Conservation (phyloP, 2,797 vertebrate genomes). For the Gymnocypris eckloni region DNA sequence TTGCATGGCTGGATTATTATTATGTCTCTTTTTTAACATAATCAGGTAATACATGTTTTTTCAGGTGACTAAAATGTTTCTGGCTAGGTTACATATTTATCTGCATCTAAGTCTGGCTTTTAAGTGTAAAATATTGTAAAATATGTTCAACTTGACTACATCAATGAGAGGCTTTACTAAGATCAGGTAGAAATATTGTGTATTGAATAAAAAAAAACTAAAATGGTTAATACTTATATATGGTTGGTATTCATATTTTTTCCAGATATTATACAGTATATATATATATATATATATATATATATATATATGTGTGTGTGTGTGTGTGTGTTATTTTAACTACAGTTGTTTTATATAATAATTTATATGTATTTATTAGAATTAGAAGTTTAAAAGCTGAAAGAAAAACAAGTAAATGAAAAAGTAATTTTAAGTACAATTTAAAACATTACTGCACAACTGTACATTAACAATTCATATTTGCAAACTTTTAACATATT, state of each 20-base stretch:
- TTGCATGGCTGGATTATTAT: constrained; percentile 67
- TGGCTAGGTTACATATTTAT: neutral
- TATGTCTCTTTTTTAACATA: constrained; percentile 46
- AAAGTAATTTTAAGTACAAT: neutral
- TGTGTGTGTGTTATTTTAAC: too few relatives aligned
- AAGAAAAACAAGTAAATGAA: neutral
- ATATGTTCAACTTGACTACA: neutral
- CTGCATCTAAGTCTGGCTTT: neutral
- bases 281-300: too few relatives aligned
- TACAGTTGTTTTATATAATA: neutral
- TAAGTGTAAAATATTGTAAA: neutral
- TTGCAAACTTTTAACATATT: neutral
- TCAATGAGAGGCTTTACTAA: neutral
- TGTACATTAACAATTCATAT: neutral
- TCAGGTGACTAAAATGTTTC: constrained; percentile 34
- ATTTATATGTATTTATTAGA: neutral
- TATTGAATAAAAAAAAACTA: too few relatives aligned
- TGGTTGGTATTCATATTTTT: too few relatives aligned
- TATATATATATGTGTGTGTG: too few relatives aligned
- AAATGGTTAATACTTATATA: too few relatives aligned
- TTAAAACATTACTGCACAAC: neutral
- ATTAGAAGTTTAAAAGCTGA: neutral
- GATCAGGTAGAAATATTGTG: neutral
- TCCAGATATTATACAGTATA: too few relatives aligned
- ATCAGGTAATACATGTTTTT: constrained; percentile 65